Base-by-base conservation (phyloP, 2,888 invertebrate species). In the Acleris laterana region DNA sequence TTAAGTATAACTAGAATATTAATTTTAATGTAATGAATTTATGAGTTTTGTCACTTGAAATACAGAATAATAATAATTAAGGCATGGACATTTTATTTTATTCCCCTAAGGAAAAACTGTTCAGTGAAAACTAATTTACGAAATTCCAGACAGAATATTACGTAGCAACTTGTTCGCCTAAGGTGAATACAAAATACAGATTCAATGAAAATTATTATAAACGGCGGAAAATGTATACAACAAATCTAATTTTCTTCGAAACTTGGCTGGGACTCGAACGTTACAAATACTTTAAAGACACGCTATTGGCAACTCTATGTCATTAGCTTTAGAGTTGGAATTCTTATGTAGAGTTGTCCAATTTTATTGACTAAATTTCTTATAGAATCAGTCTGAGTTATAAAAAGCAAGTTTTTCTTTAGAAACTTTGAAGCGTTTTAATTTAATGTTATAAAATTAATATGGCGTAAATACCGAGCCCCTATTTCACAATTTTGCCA, bases 181-280 rank as follows among this genome's bases (percentile, higher is more conserved):
- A 48, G 53, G 42, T 60, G 59, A 59, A 64, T 60, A 65, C 48
- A 53, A 38, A 63, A 63, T 38, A 52, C 49, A 59, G 59, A 55
- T 59, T 25, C 55, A 60, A 66, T 61, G 51, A 56, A 66, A 61
- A 66, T 61, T 56, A 46, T 51, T 51, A 61, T 61, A 66, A 66
- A 56, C 51, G 61, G 61, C 61, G 56, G 65, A 61, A 66, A 66
- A 66, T 61, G 57, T 63, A 61, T 19, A 65, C 64, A 66, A 61
- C 61, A 66, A 66, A 61, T 66, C 65, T 61, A 61, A 66, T 66
- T 66, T 66, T 32, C 65, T 65, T 66, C 28, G 32, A 66, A 66
- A 66, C 56, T 66, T 66, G 61, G 56, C 64, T 38, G 56, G 38
- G 32, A 32, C 46, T 25, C 46, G 44, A 51, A 61, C 49, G 25